Evolutionary conservation across 2,888 invertebrate genomes (phyloP).

Genomic region (Melikaiella ostensackeni): DNA sequence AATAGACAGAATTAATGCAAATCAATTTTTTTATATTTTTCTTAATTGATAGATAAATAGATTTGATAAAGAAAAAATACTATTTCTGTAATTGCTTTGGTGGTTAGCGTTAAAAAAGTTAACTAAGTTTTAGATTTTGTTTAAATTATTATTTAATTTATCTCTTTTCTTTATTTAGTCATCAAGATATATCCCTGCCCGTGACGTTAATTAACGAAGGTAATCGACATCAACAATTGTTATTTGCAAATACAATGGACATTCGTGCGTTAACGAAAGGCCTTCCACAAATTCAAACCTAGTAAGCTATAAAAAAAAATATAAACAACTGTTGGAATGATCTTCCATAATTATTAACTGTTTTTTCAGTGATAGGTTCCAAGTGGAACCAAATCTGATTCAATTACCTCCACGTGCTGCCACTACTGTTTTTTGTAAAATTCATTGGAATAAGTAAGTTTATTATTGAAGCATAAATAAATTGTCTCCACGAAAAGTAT

Average conservation of each 20-base stretch:
- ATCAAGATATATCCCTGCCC: conserved; percentile 58
- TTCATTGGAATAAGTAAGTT: conserved; percentile 62
- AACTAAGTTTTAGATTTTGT: no score
- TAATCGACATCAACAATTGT: conserved; percentile 78
- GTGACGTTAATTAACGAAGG: conserved; percentile 81
- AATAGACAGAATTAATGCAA: not conserved
- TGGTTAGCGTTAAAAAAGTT: no score
- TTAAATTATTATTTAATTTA: not conserved
- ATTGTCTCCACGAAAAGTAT: not conserved
- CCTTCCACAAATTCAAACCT: not conserved
- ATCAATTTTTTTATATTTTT: no score
- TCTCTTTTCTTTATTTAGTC: conserved; percentile 49
- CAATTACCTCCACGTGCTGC: conserved; percentile 57
- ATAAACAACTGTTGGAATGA: not conserved
- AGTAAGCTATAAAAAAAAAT: not conserved
- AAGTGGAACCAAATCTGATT: conserved; percentile 41
- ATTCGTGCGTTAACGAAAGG: conserved; percentile 5
- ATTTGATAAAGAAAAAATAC: no score
- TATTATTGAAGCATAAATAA: not conserved
- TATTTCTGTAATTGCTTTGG: no score
- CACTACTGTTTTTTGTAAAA: conserved; percentile 56
- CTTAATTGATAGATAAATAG: no score
- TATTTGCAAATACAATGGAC: conserved; percentile 66
- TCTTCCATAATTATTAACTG: no score
- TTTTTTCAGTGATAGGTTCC: not conserved